Evolutionary conservation across 2,888 invertebrate genomes (phyloP).

Genomic region (Tachina grossa): DNA sequence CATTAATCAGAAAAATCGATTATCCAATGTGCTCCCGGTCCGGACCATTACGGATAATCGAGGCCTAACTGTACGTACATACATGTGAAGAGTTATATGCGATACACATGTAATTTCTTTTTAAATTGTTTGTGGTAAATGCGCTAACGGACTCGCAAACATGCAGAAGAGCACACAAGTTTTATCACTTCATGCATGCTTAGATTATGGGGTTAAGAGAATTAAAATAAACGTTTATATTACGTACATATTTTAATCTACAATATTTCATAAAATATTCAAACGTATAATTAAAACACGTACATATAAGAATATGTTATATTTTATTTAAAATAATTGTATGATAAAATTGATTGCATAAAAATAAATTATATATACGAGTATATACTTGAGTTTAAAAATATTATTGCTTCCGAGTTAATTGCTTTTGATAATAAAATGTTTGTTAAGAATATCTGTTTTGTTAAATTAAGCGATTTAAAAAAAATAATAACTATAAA

Average conservation of each 20-base stretch:
- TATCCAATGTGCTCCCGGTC: too few species aligned
- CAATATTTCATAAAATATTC: slow-evolving; percentile 37
- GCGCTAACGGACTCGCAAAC: background rate
- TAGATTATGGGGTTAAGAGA: background rate
- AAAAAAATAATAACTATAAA: background rate
- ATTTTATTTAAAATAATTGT: slow-evolving; percentile 39
- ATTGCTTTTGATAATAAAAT: background rate
- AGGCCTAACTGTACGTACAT: too few species aligned
- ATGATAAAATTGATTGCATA: slow-evolving; percentile 29
- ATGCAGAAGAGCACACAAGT: background rate
- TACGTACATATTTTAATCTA: slow-evolving; percentile 22
- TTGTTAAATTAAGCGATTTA: background rate
- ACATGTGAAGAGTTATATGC: slow-evolving; percentile 29
- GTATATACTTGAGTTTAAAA: background rate
- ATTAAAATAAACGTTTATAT: background rate
- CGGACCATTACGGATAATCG: too few species aligned
- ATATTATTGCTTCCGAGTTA: background rate
- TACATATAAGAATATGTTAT: slow-evolving; percentile 21
- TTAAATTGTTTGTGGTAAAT: background rate
- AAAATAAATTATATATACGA: background rate
- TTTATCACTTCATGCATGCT: background rate
- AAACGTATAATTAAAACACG: slow-evolving; percentile 59
- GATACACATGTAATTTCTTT: slow-evolving; percentile 9
- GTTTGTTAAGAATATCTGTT: too few species aligned
- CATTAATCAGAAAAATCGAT: too few species aligned